Base-by-base conservation (phyloP, 2,797 vertebrate genomes). In the Eremophila alpestris region DNA sequence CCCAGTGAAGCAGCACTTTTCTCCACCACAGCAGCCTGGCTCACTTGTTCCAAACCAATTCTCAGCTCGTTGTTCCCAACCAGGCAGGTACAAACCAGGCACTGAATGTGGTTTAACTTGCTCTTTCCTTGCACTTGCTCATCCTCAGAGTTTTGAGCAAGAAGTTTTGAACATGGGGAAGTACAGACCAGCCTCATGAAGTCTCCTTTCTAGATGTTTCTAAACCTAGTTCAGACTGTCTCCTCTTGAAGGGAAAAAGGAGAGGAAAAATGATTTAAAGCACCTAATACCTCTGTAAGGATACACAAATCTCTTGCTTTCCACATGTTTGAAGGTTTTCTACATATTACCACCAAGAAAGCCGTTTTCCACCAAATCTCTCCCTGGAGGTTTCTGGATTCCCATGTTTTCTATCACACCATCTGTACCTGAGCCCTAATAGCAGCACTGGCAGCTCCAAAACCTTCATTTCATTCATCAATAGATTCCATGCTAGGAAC, bases 401-500 rank as follows among this genome's bases (percentile, higher is more conserved):
- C 18, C 6, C 27, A 7, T 36, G 16, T 55, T 91, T 77, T 43
- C 68, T 59, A n/a, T 77, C 48, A 46, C 67, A 65, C 56, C 87
- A 91, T 87, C 95, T 92, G 82, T 46, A 48, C 32, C 64, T 63
- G 58, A 74, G 62, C 16, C 52, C 45, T 64, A 76, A 59, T 49
- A 91, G 49, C 2, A 1, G 5, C 41, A 79, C 64, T 82, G 67
- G 62, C 83, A 80, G 75, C 64, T 91, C 65, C 83, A 89, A 90
- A 74, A 51, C 64, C 55, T 78, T 87, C 48, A 71, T 88, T 96
- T 87, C 78, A 83, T 93, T 87, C 83, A 87, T 81, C 87, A 85
- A 90, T 93, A 89, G 45, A 82, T 95, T 95, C 68, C 91, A 74
- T 40, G 36, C 83, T 87, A 88, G 89, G 41, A 94, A 79, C 69